Evolutionary conservation across 2,113 vertebrate species (phyloP).

Genomic region (Aegotheles bennettii): DNA sequence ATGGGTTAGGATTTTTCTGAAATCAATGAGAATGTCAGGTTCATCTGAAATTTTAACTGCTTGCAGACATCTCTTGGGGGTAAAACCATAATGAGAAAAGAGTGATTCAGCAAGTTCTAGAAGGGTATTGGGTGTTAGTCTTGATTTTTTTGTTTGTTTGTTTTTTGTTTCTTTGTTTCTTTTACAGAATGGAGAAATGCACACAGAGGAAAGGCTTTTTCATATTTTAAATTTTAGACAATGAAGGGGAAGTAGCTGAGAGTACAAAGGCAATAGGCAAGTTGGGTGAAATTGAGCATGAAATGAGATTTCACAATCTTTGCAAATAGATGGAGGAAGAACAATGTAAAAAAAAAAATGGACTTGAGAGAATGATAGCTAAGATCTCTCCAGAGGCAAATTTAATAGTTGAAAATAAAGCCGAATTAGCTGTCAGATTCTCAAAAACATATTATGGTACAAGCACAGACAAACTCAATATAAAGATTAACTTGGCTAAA

Average conservation of each 20-base stretch:
- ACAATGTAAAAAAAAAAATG: conserved; percentile 5
- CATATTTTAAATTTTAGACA: not conserved
- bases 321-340: not conserved
- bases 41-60: not conserved
- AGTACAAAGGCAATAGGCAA: conserved; percentile 15
- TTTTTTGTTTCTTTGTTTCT: not conserved
- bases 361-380: not conserved
- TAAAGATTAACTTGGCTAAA: not conserved
- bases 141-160: not conserved
- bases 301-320: conserved; percentile 56
- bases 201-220: not conserved
- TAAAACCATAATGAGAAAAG: not conserved
- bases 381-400: not conserved
- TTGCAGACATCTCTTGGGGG: not conserved
- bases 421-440: not conserved
- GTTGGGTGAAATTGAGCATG: conserved; percentile 53
- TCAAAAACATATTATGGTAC: not conserved
- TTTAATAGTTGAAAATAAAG: not conserved
- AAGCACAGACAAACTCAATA: not conserved
- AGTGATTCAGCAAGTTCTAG: not conserved
- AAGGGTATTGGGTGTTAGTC: not conserved
- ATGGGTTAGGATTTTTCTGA: not conserved
- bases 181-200: not conserved
- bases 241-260: not conserved
- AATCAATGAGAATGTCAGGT: not conserved